Base-by-base conservation (phyloP, 2,888 invertebrate species). In the Ormyrus rosae region DNA sequence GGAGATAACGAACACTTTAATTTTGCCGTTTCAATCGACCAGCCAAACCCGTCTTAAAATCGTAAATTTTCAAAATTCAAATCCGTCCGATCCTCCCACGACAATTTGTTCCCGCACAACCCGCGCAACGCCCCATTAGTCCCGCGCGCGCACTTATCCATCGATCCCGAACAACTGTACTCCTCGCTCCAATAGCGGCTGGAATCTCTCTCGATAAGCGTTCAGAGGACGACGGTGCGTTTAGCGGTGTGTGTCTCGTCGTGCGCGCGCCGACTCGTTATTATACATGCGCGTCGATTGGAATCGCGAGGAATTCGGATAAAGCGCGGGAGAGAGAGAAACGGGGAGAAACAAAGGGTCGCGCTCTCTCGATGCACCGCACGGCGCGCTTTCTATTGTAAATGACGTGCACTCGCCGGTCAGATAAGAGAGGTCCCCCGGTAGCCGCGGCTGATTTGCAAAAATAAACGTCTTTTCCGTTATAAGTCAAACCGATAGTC, bases 231-330 rank as follows among this genome's bases (percentile, higher is more conserved):
- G 19, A 19, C 19, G 19, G 19, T 1, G 19, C 19, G 19, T 19
- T 19, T 19, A 19, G 19, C 19, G 19, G 19, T 19, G 19, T 19
- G 19, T 19, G 19, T 19, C 19, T 2, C 19, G 19, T 19, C 19
- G 19, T 19, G 19, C 19, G 19, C 9, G 71, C 6, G 48, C 11
- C 2, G 45, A 8, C 71, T 50, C 51, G 56, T 63, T 77, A 74
- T 75, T 70, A 75, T 67, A 69, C 75, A 75, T 55, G 74, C 64
- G 73, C 81, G 68, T 60, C 70, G 78, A 81, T 81, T 75, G 70
- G 70, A 70, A 81, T 81, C 79, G 55, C 79, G 76, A 69, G 68
- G 82, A 79, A 82, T 82, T 82, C 77, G 34, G 79, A 58, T 79
- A 82, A 19, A 19, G 19, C 19, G 19, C 19, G 19, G 19, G 19